These are phyloP conservation scores for Ciconia stormi DNA, from an alignment of 2,113 vertebrate species.

Conservation along the genomic window DNA sequence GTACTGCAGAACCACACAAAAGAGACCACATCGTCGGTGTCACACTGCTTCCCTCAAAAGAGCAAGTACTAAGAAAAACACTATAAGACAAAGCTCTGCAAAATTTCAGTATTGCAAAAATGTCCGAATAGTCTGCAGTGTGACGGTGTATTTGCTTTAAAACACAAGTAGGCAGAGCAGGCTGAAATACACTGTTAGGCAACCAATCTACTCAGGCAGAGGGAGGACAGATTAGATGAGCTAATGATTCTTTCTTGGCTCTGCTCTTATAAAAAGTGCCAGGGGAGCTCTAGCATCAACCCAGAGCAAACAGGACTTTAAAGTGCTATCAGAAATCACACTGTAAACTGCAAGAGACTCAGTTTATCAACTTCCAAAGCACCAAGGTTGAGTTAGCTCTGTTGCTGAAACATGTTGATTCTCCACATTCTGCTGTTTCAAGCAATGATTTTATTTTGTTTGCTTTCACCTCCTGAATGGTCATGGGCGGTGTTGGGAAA, in stretches of 20 bases:
- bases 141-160: not conserved
- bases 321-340: not conserved
- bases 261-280: not conserved
- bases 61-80: not conserved
- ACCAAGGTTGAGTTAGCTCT: not conserved
- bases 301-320: not conserved
- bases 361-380: not conserved
- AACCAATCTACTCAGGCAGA: not conserved
- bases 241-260: not conserved
- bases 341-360: not conserved
- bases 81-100: not conserved
- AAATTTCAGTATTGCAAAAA: not conserved
- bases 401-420: not conserved
- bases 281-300: not conserved
- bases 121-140: not conserved
- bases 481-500: not conserved
- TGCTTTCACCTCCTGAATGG: not conserved
- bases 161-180: not conserved
- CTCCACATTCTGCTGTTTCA: not conserved
- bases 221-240: not conserved
- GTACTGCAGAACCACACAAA: not conserved
- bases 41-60: not conserved
- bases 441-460: not conserved
- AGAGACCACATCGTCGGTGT: not conserved
- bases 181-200: not conserved